Evolutionary conservation across 2,888 invertebrate species (phyloP).

Genomic region (Agriopis leucophaearia): DNA sequence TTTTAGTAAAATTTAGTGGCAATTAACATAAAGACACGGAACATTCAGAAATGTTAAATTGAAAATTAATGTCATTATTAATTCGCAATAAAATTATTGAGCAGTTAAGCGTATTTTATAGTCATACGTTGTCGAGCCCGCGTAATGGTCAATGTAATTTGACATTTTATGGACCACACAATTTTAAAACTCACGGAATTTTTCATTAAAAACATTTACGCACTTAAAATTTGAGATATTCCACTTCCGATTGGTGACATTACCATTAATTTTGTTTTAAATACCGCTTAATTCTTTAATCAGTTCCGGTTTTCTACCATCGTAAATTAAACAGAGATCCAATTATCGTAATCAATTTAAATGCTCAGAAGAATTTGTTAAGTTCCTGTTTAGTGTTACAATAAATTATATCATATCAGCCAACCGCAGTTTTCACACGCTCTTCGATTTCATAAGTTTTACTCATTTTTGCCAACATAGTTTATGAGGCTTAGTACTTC

Average conservation of each 20-base stretch:
- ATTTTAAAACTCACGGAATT: slow-evolving; percentile 55
- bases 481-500: not conserved
- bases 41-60: slow-evolving; percentile 42
- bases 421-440: slow-evolving; percentile 14
- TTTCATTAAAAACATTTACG: slow-evolving; percentile 53
- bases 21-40: slow-evolving; percentile 46
- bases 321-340: slow-evolving; percentile 30
- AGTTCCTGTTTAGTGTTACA: slow-evolving; percentile 23
- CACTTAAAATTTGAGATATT: slow-evolving; percentile 39
- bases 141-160: slow-evolving; percentile 68
- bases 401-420: slow-evolving; percentile 19
- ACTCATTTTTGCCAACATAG: not conserved
- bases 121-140: slow-evolving; percentile 58
- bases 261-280: slow-evolving; percentile 42
- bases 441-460: not conserved
- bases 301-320: slow-evolving; percentile 44
- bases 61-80: slow-evolving; percentile 64
- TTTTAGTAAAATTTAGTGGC: slow-evolving; percentile 14
- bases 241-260: slow-evolving; percentile 42
- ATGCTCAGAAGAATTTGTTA: slow-evolving; percentile 11
- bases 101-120: slow-evolving; percentile 63
- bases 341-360: slow-evolving; percentile 34
- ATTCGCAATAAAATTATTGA: slow-evolving; percentile 67
- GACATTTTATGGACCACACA: slow-evolving; percentile 64
- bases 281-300: slow-evolving; percentile 39